A percentile compares a stretch with the other conserved stretches of the same genome.
Evolutionary conservation across 2,113 vertebrate species (phyloP).

Genomic region (Rattus norvegicus): DNA sequence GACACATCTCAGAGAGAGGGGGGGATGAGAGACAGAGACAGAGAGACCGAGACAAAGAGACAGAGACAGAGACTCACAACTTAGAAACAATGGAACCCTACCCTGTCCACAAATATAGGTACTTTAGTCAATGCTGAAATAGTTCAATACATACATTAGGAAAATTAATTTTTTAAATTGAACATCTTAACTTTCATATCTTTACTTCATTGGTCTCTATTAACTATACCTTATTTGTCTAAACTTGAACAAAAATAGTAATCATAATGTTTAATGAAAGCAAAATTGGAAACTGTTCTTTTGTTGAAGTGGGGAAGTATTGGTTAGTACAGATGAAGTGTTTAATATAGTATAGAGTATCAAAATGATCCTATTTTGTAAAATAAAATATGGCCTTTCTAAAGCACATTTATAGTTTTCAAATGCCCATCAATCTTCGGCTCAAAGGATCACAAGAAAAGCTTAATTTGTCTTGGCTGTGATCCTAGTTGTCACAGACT

Average conservation of each 20-base stretch:
- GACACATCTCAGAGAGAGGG: not conserved
- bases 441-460: constrained; percentile 67
- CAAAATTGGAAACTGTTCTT: not conserved
- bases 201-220: not conserved
- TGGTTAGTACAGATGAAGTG: constrained; percentile 45
- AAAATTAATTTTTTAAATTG: not conserved
- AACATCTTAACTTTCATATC: not conserved
- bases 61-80: not conserved
- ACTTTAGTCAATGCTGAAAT: not conserved
- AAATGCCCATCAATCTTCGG: not conserved
- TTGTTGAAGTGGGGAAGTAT: constrained; percentile 22
- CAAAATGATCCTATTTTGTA: constrained; percentile 53
- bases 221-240: not conserved
- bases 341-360: constrained; percentile 2
- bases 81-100: not conserved
- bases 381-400: constrained; percentile 69
- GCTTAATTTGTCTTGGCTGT: constrained; percentile 68
- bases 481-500: constrained; percentile 47
- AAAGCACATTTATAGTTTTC: constrained; percentile 58
- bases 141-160: not conserved
- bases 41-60: not conserved
- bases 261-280: not conserved
- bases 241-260: not conserved
- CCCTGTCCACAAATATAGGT: not conserved
- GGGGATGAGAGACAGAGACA: not conserved